phyloP scores from a whole-genome alignment of 2,113 vertebrate genomes.

The Campylomormyrus tamandua region DNA sequence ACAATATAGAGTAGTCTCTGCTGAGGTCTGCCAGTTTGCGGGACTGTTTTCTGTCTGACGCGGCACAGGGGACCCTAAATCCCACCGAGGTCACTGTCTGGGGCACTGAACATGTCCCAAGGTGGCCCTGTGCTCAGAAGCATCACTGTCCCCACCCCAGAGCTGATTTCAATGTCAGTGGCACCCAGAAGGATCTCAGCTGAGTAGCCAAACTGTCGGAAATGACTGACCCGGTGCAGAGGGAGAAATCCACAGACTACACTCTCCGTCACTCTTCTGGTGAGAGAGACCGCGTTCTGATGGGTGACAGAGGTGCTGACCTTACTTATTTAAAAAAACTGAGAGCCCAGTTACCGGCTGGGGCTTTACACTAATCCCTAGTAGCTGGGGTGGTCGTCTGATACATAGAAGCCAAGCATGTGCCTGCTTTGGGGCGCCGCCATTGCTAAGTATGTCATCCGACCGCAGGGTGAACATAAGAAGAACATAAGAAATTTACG shows the following conservation, averaged over 20 bases:
- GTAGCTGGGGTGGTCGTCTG: not conserved
- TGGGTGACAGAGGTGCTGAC: not conserved
- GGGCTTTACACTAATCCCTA: not conserved
- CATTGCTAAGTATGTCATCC: not conserved
- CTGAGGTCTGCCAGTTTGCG: not conserved
- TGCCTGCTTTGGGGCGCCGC: not conserved
- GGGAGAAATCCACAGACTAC: constrained; percentile 2
- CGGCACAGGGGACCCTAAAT: not conserved
- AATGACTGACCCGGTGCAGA: not conserved
- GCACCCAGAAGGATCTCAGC: not conserved
- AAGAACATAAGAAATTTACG: no score
- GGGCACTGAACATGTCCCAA: not conserved
- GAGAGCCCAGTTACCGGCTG: not conserved
- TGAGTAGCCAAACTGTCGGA: not conserved
- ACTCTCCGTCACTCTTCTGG: not conserved
- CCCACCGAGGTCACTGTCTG: not conserved
- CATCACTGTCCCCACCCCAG: not conserved
- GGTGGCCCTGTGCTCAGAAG: not conserved
- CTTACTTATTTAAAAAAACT: not conserved
- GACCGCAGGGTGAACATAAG: not conserved
- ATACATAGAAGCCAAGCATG: not conserved
- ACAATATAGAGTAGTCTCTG: not conserved
- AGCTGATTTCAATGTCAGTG: not conserved
- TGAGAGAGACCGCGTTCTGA: not conserved
- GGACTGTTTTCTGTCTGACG: not conserved